phyloP scores from a whole-genome alignment of 2,797 vertebrate genomes.

The Anabacerthia variegaticeps region DNA sequence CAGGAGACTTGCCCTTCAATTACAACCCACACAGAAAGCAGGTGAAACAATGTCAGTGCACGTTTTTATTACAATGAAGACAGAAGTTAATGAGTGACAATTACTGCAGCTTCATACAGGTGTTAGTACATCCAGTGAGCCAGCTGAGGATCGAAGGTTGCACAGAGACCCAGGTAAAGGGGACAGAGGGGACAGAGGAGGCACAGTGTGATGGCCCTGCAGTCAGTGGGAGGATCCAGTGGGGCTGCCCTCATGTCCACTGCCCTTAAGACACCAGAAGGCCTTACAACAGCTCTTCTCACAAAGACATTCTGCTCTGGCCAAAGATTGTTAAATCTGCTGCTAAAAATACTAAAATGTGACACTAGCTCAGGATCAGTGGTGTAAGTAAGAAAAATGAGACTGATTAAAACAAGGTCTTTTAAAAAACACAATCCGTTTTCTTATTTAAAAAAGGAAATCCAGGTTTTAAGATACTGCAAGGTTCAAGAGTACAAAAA shows the following conservation, averaged over 20 bases:
- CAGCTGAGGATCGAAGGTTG: background rate
- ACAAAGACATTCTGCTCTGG: background rate
- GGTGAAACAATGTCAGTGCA: background rate
- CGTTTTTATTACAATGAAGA: background rate
- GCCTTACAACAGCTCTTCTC: background rate
- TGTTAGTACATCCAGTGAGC: background rate
- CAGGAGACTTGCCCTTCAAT: background rate
- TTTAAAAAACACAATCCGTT: background rate
- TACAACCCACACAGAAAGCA: background rate
- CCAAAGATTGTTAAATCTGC: background rate
- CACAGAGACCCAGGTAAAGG: background rate
- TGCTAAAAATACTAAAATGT: background rate
- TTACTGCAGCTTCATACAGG: background rate
- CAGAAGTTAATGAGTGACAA: background rate
- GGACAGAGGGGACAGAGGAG: background rate
- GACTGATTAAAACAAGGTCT: background rate
- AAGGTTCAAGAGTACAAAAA: conserved; percentile 45
- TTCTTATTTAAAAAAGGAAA: conserved; percentile 5
- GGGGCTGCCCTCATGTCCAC: background rate
- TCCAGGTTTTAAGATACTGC: background rate
- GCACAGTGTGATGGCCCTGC: rapidly evolving
- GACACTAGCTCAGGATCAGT: background rate
- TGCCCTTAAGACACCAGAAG: background rate
- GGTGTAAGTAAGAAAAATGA: background rate
- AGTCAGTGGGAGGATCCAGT: background rate